phyloP scores from a whole-genome alignment of 2,888 invertebrate genomes.

The Pyrgus malvae region DNA sequence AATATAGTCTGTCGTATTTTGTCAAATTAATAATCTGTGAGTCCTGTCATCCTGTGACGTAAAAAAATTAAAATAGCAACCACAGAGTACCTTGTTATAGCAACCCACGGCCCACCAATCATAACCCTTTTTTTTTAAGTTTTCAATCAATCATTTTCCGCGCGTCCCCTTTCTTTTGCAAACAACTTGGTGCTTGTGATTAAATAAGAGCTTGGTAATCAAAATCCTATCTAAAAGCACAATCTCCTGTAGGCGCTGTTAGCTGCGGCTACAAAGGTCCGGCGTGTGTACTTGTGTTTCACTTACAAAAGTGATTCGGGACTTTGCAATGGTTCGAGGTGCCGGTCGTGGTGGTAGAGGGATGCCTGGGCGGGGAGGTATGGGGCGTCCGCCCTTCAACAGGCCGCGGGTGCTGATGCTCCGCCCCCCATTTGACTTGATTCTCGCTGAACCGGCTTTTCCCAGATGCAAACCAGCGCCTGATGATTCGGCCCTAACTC shows the following conservation, averaged over 20 bases:
- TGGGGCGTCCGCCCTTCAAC: slow-evolving; percentile 76
- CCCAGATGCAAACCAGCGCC: slow-evolving; percentile 89
- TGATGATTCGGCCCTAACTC: slow-evolving; percentile 93
- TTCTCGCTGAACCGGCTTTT: slow-evolving; percentile 93
- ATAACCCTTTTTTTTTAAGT: neutral
- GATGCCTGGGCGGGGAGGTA: slow-evolving; percentile 83
- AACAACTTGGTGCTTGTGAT: too few species aligned
- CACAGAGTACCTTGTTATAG: neutral
- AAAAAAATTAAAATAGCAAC: slow-evolving; percentile 1
- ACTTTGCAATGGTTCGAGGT: slow-evolving; percentile 85
- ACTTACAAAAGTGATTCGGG: slow-evolving; percentile 9
- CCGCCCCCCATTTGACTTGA: slow-evolving; percentile 93
- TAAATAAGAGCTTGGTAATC: too few species aligned
- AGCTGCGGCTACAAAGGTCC: neutral
- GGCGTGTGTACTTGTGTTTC: too few species aligned
- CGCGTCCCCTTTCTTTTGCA: too few species aligned
- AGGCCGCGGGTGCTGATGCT: slow-evolving; percentile 70
- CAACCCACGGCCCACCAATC: too few species aligned
- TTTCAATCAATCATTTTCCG: too few species aligned
- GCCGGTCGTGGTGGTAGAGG: slow-evolving; percentile 85
- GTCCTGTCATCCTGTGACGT: too few species aligned
- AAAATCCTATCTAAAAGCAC: too few species aligned
- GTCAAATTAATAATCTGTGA: too few species aligned
- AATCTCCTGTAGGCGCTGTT: neutral
- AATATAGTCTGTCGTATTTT: too few species aligned